A percentile compares a stretch with the other conserved stretches of the same genome.
Evolutionary conservation across 37 sponge, comb jelly and placozoan genomes (phyloP).

Genomic region (Dysidea cf. avara): DNA sequence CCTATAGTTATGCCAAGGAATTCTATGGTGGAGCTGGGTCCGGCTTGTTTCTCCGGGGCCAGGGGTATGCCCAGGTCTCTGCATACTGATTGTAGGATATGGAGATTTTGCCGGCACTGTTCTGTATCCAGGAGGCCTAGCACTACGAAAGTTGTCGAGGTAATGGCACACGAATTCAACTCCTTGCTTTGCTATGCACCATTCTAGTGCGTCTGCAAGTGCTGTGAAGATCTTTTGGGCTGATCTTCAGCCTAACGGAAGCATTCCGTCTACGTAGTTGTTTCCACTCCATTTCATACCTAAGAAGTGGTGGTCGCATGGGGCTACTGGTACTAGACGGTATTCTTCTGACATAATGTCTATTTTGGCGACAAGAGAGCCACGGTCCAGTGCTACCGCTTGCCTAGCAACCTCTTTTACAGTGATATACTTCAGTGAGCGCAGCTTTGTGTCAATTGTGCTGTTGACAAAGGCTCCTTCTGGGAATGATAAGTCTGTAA

Average conservation of each 20-base stretch:
- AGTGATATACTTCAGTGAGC: slow-evolving; percentile 28
- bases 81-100: slow-evolving; percentile 7
- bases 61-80: slow-evolving; percentile 39
- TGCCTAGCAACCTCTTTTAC: slow-evolving; percentile 25
- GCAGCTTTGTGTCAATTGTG: slow-evolving; percentile 12
- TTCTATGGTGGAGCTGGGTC: slow-evolving; percentile 31
- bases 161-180: neutral
- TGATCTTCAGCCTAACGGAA: neutral
- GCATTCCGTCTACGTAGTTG: no score
- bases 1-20: slow-evolving; percentile 42
- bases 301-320: slow-evolving; percentile 7
- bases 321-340: slow-evolving; percentile 44
- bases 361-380: slow-evolving; percentile 35
- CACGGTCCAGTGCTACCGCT: slow-evolving; percentile 3
- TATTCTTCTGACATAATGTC: slow-evolving; percentile 41
- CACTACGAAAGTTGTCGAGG: neutral
- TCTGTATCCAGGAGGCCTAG: slow-evolving; percentile 32
- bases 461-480: slow-evolving; percentile 34
- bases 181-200: neutral
- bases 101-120: slow-evolving; percentile 1
- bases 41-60: slow-evolving; percentile 45
- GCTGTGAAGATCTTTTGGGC: neutral
- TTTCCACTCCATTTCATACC: slow-evolving; percentile 36
- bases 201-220: neutral
- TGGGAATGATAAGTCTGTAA: slow-evolving; percentile 41